A percentile compares a stretch with the other conserved stretches of the same genome.
Conservation (phyloP, 2,797 vertebrate genomes). For the Enteromius thamalakanensis region DNA sequence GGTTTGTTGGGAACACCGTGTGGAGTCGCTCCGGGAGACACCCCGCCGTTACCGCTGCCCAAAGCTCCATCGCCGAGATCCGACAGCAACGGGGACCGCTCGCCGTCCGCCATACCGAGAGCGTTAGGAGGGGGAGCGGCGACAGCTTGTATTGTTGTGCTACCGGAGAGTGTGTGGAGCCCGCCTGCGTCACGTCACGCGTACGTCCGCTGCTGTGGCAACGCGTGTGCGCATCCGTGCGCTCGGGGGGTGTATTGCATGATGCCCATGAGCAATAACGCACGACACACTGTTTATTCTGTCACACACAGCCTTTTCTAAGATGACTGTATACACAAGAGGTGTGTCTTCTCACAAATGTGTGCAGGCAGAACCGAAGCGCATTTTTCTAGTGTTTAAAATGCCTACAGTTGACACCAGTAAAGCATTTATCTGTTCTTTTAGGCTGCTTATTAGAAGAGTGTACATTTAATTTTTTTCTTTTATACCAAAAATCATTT, state of each 20-base stretch:
- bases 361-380: neutral
- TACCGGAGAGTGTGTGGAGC: conserved; percentile 55
- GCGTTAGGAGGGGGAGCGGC: conserved; percentile 60
- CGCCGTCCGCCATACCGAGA: conserved; percentile 89
- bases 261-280: conserved; percentile 2
- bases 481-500: neutral
- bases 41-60: conserved; percentile 77
- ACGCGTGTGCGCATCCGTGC: conserved; percentile 64
- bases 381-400: neutral
- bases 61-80: conserved; percentile 84
- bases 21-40: conserved; percentile 80
- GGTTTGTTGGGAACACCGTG: conserved; percentile 82
- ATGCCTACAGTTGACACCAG: neutral
- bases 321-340: neutral
- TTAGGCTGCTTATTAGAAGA: neutral
- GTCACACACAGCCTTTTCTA: neutral
- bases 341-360: neutral
- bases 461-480: neutral
- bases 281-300: neutral
- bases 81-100: conserved; percentile 89
- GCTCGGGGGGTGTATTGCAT: conserved; percentile 41
- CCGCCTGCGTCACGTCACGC: conserved; percentile 77
- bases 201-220: conserved; percentile 71
- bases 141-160: conserved; percentile 72
- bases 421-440: neutral